Conservation (phyloP, 2,888 invertebrate genomes). For the Lithodes maja region DNA sequence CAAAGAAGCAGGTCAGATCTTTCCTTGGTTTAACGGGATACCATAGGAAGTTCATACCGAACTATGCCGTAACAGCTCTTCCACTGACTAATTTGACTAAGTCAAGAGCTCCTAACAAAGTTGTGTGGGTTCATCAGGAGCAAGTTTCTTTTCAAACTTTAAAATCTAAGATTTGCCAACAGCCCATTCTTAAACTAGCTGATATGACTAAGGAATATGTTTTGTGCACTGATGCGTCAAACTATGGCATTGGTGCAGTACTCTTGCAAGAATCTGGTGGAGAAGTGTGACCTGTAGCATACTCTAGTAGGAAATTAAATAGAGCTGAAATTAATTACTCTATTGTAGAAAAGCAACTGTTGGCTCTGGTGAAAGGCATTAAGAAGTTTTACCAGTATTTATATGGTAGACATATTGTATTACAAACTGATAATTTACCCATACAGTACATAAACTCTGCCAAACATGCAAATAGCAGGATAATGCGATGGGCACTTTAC, state of each 20-base stretch:
- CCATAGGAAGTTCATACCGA: background rate
- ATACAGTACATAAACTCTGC: background rate
- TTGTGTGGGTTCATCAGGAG: background rate
- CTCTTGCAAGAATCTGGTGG: background rate
- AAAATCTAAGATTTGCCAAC: background rate
- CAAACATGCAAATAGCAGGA: background rate
- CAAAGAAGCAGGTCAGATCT: background rate
- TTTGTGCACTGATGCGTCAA: background rate
- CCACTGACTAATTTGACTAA: slow-evolving; percentile 1
- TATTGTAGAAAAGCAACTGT: background rate
- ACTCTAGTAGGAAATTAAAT: background rate
- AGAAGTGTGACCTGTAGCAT: background rate
- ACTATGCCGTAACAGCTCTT: background rate
- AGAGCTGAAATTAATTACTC: background rate
- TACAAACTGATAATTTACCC: background rate
- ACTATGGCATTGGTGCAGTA: background rate
- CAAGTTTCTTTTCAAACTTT: background rate
- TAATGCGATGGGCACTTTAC: background rate
- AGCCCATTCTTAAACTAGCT: background rate
- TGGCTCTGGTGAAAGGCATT: background rate
- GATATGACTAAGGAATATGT: background rate
- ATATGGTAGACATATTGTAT: background rate
- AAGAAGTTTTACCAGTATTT: background rate
- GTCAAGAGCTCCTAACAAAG: background rate
- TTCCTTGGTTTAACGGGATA: slow-evolving; percentile 11